Conservation (phyloP, 2,113 vertebrate genomes). For the Jacana jacana region DNA sequence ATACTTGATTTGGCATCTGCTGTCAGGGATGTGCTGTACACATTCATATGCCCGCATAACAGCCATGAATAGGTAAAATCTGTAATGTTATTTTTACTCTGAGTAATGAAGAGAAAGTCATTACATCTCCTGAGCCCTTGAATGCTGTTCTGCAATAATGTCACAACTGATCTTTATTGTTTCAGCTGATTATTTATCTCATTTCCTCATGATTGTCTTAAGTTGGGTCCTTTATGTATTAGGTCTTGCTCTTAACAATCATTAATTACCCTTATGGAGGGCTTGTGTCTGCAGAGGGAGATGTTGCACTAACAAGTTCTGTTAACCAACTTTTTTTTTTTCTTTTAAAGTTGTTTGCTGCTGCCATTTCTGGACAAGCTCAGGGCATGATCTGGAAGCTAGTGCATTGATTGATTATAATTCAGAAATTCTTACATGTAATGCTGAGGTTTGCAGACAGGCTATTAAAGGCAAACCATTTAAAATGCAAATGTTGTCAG, state of each 20-base stretch:
- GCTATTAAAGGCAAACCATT: neutral
- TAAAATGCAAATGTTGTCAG: neutral
- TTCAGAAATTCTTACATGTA: neutral
- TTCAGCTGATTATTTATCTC: constrained; percentile 19
- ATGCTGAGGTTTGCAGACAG: neutral
- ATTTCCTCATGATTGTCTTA: neutral
- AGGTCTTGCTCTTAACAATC: neutral
- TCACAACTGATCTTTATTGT: neutral
- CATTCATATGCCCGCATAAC: neutral
- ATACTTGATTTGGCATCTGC: neutral
- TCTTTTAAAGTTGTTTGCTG: neutral
- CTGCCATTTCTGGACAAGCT: neutral
- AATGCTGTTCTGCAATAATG: neutral
- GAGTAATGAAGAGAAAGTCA: constrained; percentile 22
- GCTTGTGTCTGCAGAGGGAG: neutral
- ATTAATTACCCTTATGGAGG: constrained; percentile 1
- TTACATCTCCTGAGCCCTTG: neutral
- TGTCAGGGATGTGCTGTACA: neutral
- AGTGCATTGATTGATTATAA: neutral
- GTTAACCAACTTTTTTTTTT: neutral
- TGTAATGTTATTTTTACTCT: neutral
- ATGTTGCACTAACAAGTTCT: neutral
- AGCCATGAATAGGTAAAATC: neutral
- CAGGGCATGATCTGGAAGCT: neutral
- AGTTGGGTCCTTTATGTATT: constrained; percentile 6